Conservation (phyloP, 2,888 invertebrate species). For the Tubulanus polymorphus region DNA sequence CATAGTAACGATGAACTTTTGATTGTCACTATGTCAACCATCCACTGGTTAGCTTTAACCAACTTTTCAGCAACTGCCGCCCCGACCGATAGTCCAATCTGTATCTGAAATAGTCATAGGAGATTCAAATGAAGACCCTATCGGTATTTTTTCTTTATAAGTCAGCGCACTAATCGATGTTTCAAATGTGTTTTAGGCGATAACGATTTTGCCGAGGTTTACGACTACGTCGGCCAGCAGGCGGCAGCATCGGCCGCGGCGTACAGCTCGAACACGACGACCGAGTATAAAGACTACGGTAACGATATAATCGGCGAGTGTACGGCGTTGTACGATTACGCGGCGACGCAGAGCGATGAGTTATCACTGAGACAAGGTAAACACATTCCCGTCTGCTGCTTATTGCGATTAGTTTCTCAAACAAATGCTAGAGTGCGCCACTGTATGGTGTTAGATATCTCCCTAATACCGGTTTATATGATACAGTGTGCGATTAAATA, state of each 20-base stretch:
- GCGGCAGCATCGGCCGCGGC: constrained; percentile 8
- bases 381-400: constrained; percentile 14
- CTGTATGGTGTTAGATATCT: background rate
- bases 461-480: no score
- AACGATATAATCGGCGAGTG: constrained; percentile 64
- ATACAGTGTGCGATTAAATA: no score
- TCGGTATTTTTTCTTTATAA: no score
- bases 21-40: no score
- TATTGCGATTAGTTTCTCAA: background rate
- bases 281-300: no score
- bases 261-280: no score
- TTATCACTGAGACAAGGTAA: constrained; percentile 68
- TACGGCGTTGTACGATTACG: constrained; percentile 81
- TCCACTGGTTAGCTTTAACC: no score
- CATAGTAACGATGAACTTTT: no score
- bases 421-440: background rate
- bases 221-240: constrained; percentile 9
- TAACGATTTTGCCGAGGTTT: constrained; percentile 37
- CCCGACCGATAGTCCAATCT: no score
- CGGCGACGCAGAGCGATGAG: constrained; percentile 83
- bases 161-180: background rate
- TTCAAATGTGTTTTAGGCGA: constrained; percentile 24
- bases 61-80: no score
- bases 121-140: no score
- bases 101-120: no score